These are phyloP conservation scores for Stegophylla sp. DNA, from an alignment of 2,888 invertebrate genomes.

Conservation along the genomic window DNA sequence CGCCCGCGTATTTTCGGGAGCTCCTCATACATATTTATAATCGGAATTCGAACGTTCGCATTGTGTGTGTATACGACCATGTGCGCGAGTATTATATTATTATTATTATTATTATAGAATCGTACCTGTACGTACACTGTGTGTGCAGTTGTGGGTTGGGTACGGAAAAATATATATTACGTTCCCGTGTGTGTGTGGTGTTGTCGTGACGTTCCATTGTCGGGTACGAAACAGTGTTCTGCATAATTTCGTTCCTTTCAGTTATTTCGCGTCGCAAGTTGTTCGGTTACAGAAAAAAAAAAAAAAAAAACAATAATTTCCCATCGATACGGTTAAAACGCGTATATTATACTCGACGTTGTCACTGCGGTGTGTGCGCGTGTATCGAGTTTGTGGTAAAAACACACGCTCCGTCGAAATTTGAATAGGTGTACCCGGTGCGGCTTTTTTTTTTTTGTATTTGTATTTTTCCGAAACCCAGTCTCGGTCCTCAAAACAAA, in stretches of 20 bases:
- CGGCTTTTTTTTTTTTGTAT: constrained; percentile 9
- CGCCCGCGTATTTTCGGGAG: constrained; percentile 37
- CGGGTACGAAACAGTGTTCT: constrained; percentile 44
- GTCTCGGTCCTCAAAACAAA: constrained; percentile 18
- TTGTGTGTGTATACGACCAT: background rate
- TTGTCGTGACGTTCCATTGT: constrained; percentile 32
- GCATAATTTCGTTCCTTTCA: constrained; percentile 56
- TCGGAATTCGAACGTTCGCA: constrained; percentile 18
- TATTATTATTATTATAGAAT: too few relatives aligned
- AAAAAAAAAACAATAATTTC: constrained; percentile 30
- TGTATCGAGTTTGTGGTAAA: constrained; percentile 16
- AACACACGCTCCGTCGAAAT: constrained; percentile 33
- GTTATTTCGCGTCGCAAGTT: constrained; percentile 51
- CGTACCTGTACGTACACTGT: too few relatives aligned
- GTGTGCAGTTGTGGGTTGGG: constrained; percentile 26
- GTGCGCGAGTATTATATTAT: too few relatives aligned
- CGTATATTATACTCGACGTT: constrained; percentile 44
- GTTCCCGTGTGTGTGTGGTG: background rate
- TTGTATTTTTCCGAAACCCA: constrained; percentile 13
- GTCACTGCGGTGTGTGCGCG: background rate
- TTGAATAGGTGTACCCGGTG: background rate
- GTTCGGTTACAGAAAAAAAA: constrained; percentile 30
- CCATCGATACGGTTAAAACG: constrained; percentile 38
- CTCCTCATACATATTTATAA: constrained; percentile 54
- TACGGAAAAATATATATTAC: constrained; percentile 18